Percentiles rank a stretch among this genome's conserved stretches.
These are phyloP conservation scores for Trichonephila clavipes DNA, from an alignment of 1,140 invertebrate species.

Conservation along the genomic window DNA sequence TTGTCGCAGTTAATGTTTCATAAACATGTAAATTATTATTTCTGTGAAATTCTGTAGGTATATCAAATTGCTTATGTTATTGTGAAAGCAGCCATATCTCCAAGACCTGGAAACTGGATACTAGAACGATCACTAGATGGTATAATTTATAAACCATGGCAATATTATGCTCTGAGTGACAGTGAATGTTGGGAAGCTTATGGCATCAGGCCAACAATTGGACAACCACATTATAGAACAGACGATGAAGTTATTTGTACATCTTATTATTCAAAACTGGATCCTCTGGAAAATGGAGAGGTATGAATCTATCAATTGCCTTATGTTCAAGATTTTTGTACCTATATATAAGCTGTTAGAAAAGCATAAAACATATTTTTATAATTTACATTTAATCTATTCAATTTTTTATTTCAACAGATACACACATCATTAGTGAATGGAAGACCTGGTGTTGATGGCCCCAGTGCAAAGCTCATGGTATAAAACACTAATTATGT, in stretches of 20 bases:
- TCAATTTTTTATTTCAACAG: slow-evolving; percentile 81
- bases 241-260: slow-evolving; percentile 94
- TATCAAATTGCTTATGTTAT: slow-evolving; percentile 96
- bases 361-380: neutral
- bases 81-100: slow-evolving; percentile 93
- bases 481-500: neutral
- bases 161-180: slow-evolving; percentile 92
- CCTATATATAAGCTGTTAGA: neutral
- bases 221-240: slow-evolving; percentile 85
- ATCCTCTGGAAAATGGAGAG: slow-evolving; percentile 93
- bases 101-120: slow-evolving; percentile 94
- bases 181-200: slow-evolving; percentile 92
- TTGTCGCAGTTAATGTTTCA: too few species aligned
- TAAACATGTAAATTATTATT: too few species aligned
- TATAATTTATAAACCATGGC: slow-evolving; percentile 87
- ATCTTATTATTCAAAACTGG: slow-evolving; percentile 89
- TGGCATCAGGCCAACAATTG: slow-evolving; percentile 82
- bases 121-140: slow-evolving; percentile 91
- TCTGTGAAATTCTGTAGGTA: slow-evolving; percentile 83
- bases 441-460: slow-evolving; percentile 87
- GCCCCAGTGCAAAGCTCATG: slow-evolving; percentile 81
- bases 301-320: slow-evolving; percentile 80
- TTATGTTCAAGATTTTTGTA: too few species aligned
- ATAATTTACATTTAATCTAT: neutral
- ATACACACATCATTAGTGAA: slow-evolving; percentile 92